These are phyloP conservation scores for Anableps anableps DNA, from an alignment of 2,797 vertebrate genomes.

Conservation along the genomic window DNA sequence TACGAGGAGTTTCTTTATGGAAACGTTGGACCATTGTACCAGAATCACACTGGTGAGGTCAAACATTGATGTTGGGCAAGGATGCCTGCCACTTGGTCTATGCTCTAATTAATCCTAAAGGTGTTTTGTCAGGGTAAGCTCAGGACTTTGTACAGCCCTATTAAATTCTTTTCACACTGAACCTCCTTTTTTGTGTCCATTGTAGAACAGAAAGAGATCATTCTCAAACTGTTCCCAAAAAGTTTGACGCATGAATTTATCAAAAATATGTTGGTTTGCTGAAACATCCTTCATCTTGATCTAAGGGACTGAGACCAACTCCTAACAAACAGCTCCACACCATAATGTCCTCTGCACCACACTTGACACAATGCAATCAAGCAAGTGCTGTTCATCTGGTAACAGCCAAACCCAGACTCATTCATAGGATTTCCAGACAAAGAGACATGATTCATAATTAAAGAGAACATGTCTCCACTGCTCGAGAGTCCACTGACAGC, in stretches of 20 bases:
- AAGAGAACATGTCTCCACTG: not conserved
- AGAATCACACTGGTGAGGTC: not conserved
- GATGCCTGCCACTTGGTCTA: not conserved
- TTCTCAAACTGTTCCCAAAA: not conserved
- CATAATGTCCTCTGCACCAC: not conserved
- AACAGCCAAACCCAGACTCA: not conserved
- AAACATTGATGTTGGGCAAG: not conserved
- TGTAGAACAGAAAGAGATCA: not conserved
- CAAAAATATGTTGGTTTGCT: not conserved
- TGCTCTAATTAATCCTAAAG: not conserved
- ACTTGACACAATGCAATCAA: not conserved
- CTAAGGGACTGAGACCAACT: not conserved
- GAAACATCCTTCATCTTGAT: not conserved
- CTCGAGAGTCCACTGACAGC: no score
- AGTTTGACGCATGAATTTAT: not conserved
- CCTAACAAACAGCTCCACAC: not conserved
- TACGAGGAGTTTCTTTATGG: no score
- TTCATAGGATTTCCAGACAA: not conserved
- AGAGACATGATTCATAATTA: not conserved
- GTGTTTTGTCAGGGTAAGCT: not conserved
- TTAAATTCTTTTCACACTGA: not conserved
- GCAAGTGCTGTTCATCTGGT: not conserved
- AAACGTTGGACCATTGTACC: not conserved
- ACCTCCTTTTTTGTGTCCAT: not conserved
- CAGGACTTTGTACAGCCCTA: not conserved